Evolutionary conservation across 2,113 vertebrate species (phyloP).

Genomic region (Sphaerodactylus townsendi): DNA sequence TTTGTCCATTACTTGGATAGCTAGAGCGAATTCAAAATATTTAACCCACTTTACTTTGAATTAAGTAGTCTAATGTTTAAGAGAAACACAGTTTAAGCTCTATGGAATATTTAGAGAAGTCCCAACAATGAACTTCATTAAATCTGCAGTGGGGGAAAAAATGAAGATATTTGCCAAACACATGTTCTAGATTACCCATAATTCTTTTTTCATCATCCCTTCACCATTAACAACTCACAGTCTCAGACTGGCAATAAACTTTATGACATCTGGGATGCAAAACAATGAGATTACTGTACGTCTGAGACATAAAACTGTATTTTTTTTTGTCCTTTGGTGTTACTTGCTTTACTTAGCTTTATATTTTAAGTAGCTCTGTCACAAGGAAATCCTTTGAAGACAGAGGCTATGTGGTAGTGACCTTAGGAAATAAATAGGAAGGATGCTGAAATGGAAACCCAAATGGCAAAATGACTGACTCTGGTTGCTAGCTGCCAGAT

Average conservation of each 20-base stretch:
- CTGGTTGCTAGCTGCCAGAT: neutral
- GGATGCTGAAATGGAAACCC: neutral
- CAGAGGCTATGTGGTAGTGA: conserved; percentile 31
- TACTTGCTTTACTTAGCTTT: conserved; percentile 28
- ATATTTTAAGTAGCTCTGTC: conserved; percentile 26
- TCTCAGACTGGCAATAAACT: conserved; percentile 43
- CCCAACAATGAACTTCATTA: neutral
- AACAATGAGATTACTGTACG: conserved; percentile 33
- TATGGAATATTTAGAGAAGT: conserved; percentile 21
- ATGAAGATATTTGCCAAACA: conserved; percentile 52
- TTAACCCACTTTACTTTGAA: conserved; percentile 31
- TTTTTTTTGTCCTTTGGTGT: conserved; percentile 31
- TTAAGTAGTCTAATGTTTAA: conserved; percentile 13
- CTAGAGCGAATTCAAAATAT: conserved; percentile 37
- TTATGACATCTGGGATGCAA: conserved; percentile 19
- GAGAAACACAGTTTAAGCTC: conserved; percentile 13
- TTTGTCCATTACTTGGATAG: conserved; percentile 37
- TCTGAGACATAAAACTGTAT: conserved; percentile 21
- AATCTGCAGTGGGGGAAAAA: conserved; percentile 7
- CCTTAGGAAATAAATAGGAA: neutral
- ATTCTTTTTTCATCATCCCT: conserved; percentile 48
- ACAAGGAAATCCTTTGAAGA: conserved; percentile 33
- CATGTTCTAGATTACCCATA: conserved; percentile 54
- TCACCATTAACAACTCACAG: conserved; percentile 40
- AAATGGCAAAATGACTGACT: neutral